Conservation (phyloP, 2,797 vertebrate genomes). For the Xiphophorus birchmanni region DNA sequence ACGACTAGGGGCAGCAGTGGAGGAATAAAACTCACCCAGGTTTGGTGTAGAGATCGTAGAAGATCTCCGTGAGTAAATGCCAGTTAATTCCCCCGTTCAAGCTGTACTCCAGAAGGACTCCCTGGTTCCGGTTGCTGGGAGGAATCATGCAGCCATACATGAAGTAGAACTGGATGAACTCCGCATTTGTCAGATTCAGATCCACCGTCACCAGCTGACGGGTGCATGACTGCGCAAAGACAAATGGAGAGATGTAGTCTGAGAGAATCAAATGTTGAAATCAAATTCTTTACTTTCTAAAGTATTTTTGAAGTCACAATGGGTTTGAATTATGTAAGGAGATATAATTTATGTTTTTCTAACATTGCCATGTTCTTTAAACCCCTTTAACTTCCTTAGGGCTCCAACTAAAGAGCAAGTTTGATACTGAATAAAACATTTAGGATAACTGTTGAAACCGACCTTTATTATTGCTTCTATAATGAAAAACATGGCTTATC, state of each 20-base stretch:
- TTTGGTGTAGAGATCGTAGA: slow-evolving; percentile 97
- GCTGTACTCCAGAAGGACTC: slow-evolving; percentile 96
- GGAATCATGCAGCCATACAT: slow-evolving; percentile 98
- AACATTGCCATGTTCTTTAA: not conserved
- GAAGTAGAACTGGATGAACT: slow-evolving; percentile 99
- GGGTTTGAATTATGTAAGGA: not conserved
- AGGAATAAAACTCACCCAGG: slow-evolving; percentile 83
- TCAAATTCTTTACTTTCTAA: not conserved
- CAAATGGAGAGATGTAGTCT: not conserved
- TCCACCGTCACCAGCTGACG: slow-evolving; percentile 94
- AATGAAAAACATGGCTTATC: too few relatives aligned
- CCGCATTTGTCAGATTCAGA: slow-evolving; percentile 93
- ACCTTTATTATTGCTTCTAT: too few relatives aligned
- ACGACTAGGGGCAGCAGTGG: not conserved
- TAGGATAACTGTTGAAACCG: too few relatives aligned
- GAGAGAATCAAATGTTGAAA: not conserved
- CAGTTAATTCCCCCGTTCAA: slow-evolving; percentile 95
- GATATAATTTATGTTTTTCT: not conserved
- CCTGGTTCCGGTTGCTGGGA: slow-evolving; percentile 94
- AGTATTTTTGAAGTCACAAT: not conserved
- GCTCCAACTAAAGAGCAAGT: too few relatives aligned
- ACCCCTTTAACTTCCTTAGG: not conserved
- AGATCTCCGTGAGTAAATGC: slow-evolving; percentile 94
- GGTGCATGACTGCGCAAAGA: slow-evolving; percentile 86
- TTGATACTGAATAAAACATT: too few relatives aligned